Evolutionary conservation across 1,140 invertebrate species (phyloP).

Genomic region (Andricus grossulariae): DNA sequence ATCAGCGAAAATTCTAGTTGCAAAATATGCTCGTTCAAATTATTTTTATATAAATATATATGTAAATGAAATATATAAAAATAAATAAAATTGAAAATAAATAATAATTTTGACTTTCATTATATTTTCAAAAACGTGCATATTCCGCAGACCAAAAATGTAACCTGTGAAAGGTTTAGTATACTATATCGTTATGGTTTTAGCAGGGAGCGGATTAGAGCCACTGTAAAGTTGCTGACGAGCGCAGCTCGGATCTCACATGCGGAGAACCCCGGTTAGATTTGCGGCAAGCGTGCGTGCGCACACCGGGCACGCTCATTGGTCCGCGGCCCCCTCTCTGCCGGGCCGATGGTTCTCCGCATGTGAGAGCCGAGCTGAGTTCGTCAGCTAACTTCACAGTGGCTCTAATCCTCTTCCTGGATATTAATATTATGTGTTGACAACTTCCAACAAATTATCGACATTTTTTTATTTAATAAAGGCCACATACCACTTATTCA

Average conservation of each 20-base stretch:
- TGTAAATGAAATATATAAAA: not conserved
- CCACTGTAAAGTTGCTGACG: too few relatives aligned
- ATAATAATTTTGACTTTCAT: not conserved
- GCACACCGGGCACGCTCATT: too few relatives aligned
- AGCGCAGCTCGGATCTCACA: too few relatives aligned
- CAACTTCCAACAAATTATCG: slow-evolving; percentile 35
- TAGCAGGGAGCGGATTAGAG: not conserved
- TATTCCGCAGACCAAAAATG: not conserved
- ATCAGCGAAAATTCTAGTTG: not conserved
- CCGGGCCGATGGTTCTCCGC: too few relatives aligned
- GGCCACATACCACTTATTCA: not conserved
- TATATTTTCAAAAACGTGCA: not conserved
- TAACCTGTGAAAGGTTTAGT: not conserved
- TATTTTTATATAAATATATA: not conserved
- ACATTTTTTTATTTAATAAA: not conserved
- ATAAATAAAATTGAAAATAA: not conserved
- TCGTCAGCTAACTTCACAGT: too few relatives aligned
- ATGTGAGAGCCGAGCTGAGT: too few relatives aligned
- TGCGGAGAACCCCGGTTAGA: too few relatives aligned
- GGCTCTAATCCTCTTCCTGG: too few relatives aligned
- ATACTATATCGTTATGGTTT: not conserved
- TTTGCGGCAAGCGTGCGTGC: too few relatives aligned
- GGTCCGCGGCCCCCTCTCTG: too few relatives aligned
- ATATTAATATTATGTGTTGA: slow-evolving; percentile 18
- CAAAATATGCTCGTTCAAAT: not conserved